These are phyloP conservation scores for Naja naja DNA, from an alignment of 2,113 vertebrate genomes.

Conservation along the genomic window DNA sequence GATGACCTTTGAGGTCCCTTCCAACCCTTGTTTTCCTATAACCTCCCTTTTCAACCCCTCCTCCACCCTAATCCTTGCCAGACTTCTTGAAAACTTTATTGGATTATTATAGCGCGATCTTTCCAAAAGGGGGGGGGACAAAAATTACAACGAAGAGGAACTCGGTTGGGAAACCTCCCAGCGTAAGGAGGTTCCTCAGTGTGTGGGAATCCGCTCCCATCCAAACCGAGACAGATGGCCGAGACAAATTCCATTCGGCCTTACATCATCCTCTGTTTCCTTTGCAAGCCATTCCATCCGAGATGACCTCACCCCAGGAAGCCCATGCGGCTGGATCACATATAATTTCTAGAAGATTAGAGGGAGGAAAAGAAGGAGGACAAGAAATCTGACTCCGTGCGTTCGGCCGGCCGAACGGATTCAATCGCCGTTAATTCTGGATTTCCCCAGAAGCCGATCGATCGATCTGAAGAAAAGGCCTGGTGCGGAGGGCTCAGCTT, in stretches of 20 bases:
- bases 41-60: too few relatives aligned
- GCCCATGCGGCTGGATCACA: not conserved
- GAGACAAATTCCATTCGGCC: not conserved
- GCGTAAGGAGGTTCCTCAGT: not conserved
- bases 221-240: not conserved
- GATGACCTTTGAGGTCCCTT: too few relatives aligned
- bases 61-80: not conserved
- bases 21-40: too few relatives aligned
- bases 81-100: not conserved
- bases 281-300: not conserved
- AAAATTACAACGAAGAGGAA: not conserved
- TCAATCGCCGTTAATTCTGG: not conserved
- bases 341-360: not conserved
- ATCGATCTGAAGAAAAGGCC: too few relatives aligned
- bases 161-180: too few relatives aligned
- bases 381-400: rapidly evolving
- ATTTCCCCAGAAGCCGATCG: too few relatives aligned
- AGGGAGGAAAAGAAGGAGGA: not conserved
- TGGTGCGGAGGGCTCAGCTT: too few relatives aligned
- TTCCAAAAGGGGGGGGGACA: not conserved
- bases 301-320: not conserved
- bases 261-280: not conserved
- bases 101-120: not conserved
- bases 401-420: rapidly evolving
- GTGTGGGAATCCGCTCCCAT: not conserved